Evolutionary conservation across 2,113 vertebrate species (phyloP).

Genomic region (Azemiops feae): DNA sequence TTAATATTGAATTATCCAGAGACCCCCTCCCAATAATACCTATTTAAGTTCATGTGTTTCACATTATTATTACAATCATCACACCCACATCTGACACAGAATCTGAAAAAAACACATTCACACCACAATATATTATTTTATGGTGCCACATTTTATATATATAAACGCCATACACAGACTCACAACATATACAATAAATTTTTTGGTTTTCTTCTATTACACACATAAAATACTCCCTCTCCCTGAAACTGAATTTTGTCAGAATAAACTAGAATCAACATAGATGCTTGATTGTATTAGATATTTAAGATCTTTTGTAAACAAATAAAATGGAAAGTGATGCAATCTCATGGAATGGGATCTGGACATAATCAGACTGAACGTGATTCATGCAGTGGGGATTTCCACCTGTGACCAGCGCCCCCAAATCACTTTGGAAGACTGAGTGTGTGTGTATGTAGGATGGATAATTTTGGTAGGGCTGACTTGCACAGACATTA

Average conservation of each 20-base stretch:
- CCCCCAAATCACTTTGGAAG: too few relatives aligned
- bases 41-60: background rate
- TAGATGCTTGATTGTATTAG: slow-evolving; percentile 34
- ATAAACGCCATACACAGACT: background rate
- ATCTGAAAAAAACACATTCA: background rate
- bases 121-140: background rate
- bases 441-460: background rate
- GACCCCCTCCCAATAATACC: background rate
- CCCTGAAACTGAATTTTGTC: slow-evolving; percentile 17
- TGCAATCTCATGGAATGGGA: background rate
- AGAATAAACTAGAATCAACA: slow-evolving; percentile 22
- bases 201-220: too few relatives aligned
- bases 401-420: background rate
- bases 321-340: background rate
- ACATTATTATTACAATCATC: background rate
- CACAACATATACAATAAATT: background rate
- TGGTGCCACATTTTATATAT: background rate
- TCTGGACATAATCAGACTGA: background rate
- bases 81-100: background rate
- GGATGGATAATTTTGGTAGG: background rate
- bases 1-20: background rate
- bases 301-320: background rate
- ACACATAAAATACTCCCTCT: background rate
- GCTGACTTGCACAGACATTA: too few relatives aligned
- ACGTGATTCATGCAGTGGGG: background rate